These are phyloP conservation scores for Scaptomyza polygonia DNA, from an alignment of 2,888 invertebrate species.

Conservation along the genomic window DNA sequence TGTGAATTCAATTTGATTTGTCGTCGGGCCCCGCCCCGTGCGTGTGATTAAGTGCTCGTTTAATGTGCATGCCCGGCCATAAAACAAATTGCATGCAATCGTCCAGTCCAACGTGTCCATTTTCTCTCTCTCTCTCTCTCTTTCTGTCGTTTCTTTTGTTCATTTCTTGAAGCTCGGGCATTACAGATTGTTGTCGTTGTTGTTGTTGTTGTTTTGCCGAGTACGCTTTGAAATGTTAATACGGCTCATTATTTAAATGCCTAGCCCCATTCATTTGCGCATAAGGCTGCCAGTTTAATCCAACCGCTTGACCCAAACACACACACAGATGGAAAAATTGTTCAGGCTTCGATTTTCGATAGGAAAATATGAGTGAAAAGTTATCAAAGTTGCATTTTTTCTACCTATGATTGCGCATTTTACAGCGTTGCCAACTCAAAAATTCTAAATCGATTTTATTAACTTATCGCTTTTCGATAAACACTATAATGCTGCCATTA, in stretches of 20 bases:
- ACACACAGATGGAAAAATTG: too few relatives aligned
- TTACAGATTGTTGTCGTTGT: slow-evolving; percentile 35
- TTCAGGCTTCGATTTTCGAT: too few relatives aligned
- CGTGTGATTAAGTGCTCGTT: slow-evolving; percentile 77
- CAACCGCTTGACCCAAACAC: slow-evolving; percentile 1
- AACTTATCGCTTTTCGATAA: not conserved
- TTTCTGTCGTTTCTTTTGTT: not conserved
- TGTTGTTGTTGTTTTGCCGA: too few relatives aligned
- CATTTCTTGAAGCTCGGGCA: slow-evolving; percentile 4
- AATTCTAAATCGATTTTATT: not conserved
- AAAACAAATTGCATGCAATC: slow-evolving; percentile 78
- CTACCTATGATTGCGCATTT: too few relatives aligned
- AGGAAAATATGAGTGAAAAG: too few relatives aligned
- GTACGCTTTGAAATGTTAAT: slow-evolving; percentile 75
- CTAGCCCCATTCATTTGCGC: slow-evolving; percentile 67
- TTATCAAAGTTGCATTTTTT: too few relatives aligned
- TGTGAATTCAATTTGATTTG: slow-evolving; percentile 76
- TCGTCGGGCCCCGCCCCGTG: slow-evolving; percentile 61
- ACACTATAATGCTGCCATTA: not conserved
- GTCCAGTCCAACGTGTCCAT: slow-evolving; percentile 43
- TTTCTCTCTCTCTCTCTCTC: not conserved
- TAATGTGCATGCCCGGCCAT: slow-evolving; percentile 74
- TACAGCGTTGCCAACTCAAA: too few relatives aligned
- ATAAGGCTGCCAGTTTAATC: slow-evolving; percentile 43
- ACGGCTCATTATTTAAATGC: slow-evolving; percentile 75